Base-by-base conservation (phyloP, 2,113 vertebrate genomes). In the Onychorhynchus coronatus region DNA sequence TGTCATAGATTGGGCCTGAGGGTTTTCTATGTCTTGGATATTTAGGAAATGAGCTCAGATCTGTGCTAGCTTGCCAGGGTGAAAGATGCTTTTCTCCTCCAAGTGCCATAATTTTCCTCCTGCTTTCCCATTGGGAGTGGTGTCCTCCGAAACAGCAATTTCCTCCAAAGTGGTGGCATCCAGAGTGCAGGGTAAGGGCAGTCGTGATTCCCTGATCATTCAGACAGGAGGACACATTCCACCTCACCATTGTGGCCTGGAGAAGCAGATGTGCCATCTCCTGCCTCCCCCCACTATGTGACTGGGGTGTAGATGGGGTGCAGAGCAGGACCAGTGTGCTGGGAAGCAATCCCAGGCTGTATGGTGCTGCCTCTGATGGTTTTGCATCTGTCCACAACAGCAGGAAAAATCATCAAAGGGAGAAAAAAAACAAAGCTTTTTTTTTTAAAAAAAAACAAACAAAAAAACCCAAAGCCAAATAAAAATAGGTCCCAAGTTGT, bases 361-460 rank as follows among this genome's bases (percentile, higher is more conserved):
- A 2, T 1, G 3, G 44, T 49, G 12, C 62, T 75, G 56, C 41
- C 55, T 88, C 67, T 62, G 50, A 42, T 73, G 42, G 39, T 21
- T 92, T 81, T 82, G 80, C 28, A 10, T 82, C 78, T 42, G 21
- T 66, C 53, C 31, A 35, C 27, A 73, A 33, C 62, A 81, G 68
- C 50, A 77, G 70, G 49, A 35, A 58, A 88, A 93, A 71, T 74
- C 72, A 81, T 89, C 91, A 97, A 93, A 95, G 76, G 35, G 17
- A 89, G 27, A 89, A 71, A 35, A 88, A 33, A 73, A 41, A 9
- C 39, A n/a, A n/a, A n/a, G n/a, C n/a, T n/a, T n/a, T n/a, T n/a
- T n/a, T n/a, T 41, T 41, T 41, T 41, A 41, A 41, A 77, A 72
- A 18, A 30, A n/a, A n/a, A n/a, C n/a, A n/a, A n/a, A n/a, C n/a